Evolutionary conservation across 2,113 vertebrate genomes (phyloP).

Genomic region (Empidonax alnorum): DNA sequence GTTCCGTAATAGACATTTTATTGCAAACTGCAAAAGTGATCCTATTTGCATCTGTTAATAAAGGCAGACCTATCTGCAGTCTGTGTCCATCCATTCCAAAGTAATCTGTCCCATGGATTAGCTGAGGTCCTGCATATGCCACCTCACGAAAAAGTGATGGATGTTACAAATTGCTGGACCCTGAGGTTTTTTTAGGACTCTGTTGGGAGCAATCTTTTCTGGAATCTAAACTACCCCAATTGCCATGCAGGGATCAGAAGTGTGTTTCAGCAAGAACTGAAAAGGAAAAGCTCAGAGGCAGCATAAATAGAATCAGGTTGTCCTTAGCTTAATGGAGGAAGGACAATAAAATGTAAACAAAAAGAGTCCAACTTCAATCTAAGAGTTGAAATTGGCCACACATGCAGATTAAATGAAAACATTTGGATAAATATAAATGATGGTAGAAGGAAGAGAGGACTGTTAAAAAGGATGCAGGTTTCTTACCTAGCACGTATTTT

Average conservation of each 20-base stretch:
- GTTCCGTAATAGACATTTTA: not conserved
- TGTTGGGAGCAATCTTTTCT: not conserved
- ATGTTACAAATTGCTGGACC: not conserved
- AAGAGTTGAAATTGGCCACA: not conserved
- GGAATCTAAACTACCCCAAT: not conserved
- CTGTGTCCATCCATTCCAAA: not conserved
- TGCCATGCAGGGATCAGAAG: not conserved
- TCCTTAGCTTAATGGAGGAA: not conserved
- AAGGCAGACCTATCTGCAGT: not conserved
- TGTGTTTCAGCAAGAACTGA: not conserved
- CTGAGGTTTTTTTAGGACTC: not conserved
- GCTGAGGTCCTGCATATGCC: not conserved
- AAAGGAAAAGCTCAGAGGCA: constrained; percentile 11
- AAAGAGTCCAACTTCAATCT: not conserved
- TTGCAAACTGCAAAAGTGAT: not conserved
- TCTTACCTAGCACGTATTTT: not conserved
- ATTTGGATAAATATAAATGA: not conserved
- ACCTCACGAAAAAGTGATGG: not conserved
- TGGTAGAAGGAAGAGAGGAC: not conserved
- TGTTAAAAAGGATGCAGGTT: not conserved
- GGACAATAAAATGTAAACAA: not conserved
- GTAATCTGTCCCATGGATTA: not conserved
- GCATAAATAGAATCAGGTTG: not conserved
- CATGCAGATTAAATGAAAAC: constrained; percentile 5
- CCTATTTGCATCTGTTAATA: not conserved